Conservation (phyloP, 2,113 vertebrate genomes). For the Atractosteus spatula region DNA sequence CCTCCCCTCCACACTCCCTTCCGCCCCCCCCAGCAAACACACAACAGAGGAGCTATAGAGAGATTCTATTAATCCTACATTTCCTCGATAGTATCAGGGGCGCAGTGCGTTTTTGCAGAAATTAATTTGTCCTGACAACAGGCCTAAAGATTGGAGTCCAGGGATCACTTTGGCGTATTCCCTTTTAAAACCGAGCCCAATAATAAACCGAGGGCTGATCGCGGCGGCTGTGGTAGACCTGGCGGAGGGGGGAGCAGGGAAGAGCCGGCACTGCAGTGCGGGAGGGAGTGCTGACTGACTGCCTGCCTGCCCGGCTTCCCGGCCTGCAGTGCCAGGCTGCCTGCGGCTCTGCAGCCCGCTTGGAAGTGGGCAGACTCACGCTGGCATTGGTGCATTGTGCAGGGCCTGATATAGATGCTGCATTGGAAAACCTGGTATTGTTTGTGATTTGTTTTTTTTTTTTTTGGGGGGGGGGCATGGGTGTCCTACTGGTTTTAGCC, state of each 20-base stretch:
- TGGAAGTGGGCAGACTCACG: too few species aligned
- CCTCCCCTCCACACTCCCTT: conserved; percentile 2
- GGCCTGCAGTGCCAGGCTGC: not conserved
- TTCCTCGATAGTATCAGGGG: conserved; percentile 68
- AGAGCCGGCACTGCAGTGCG: conserved; percentile 29
- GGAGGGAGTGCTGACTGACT: conserved; percentile 20
- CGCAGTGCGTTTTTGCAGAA: conserved; percentile 66
- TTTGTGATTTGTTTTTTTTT: too few species aligned
- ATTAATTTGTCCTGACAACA: conserved; percentile 76
- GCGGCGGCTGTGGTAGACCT: conserved; percentile 52
- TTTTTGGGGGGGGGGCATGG: too few species aligned
- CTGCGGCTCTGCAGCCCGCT: too few species aligned
- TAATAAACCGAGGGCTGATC: conserved; percentile 66
- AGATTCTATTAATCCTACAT: conserved; percentile 67
- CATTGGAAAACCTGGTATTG: too few species aligned
- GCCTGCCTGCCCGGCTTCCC: not conserved
- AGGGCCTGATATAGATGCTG: too few species aligned
- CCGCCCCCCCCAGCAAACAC: conserved; percentile 31
- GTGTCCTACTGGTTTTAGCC: too few species aligned
- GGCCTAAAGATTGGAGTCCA: conserved; percentile 68
- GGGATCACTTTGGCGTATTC: conserved; percentile 64
- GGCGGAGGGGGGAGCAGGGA: conserved; percentile 44
- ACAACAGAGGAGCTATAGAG: conserved; percentile 55
- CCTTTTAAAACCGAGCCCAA: conserved; percentile 62
- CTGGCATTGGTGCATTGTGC: too few species aligned